Conservation (phyloP, 2,797 vertebrate species). For the Acrocephalus scirpaceus region DNA sequence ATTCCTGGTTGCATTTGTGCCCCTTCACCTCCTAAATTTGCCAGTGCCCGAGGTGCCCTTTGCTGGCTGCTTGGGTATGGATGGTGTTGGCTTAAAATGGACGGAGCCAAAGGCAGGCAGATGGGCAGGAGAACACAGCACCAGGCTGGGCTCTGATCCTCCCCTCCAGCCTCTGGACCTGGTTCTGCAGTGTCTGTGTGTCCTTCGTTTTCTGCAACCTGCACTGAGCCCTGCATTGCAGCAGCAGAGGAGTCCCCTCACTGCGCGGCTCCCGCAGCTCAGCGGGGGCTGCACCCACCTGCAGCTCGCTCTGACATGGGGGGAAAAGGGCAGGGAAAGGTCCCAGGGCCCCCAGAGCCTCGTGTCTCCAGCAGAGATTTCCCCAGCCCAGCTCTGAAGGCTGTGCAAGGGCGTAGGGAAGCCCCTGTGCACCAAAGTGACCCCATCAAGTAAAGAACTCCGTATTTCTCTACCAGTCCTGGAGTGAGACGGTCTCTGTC, state of each 20-base stretch:
- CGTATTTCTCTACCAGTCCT: not conserved
- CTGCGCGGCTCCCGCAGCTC: constrained; percentile 30
- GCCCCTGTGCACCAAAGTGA: not conserved
- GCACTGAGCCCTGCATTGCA: constrained; percentile 77
- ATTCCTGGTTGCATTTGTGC: not conserved
- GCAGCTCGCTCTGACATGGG: not conserved
- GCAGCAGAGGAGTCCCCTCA: constrained; percentile 57
- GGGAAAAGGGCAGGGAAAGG: not conserved
- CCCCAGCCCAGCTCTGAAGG: not conserved
- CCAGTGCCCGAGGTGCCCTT: not conserved
- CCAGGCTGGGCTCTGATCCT: not conserved
- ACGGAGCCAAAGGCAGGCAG: not conserved
- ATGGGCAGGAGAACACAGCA: accelerated
- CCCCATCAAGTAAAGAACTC: not conserved
- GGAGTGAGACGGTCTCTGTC: not conserved
- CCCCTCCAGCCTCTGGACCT: constrained; percentile 25
- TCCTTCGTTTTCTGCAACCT: constrained; percentile 71
- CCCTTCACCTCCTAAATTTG: not conserved
- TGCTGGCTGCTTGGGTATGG: not conserved
- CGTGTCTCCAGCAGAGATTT: not conserved
- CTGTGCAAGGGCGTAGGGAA: not conserved
- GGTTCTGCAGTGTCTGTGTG: constrained; percentile 70
- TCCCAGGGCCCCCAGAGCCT: not conserved
- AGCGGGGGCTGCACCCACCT: not conserved
- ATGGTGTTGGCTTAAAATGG: not conserved